Evolutionary conservation across 2,888 invertebrate species (phyloP).

Genomic region (Liopterus haemorrhoidalis): DNA sequence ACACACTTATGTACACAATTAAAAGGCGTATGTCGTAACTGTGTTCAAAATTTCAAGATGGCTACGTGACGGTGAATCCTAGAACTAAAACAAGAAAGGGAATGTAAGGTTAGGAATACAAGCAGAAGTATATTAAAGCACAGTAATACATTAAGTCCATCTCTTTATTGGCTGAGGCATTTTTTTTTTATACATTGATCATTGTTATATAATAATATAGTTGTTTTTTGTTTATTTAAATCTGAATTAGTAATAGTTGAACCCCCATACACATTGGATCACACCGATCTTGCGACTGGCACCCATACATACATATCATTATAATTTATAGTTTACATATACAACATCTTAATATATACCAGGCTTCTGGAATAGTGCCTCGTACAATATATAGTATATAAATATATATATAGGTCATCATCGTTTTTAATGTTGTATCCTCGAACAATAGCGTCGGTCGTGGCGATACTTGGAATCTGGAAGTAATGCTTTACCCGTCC

Average conservation of each 20-base stretch:
- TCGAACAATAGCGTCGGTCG: constrained; percentile 5
- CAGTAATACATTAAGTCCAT: constrained; percentile 41
- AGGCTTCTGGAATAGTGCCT: constrained; percentile 8
- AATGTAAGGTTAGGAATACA: neutral
- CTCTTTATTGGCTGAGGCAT: constrained; percentile 47
- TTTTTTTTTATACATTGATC: constrained; percentile 46
- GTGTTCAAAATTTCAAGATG: too few relatives aligned
- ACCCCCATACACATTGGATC: constrained; percentile 22
- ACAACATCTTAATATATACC: too few relatives aligned
- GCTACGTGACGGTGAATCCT: too few relatives aligned
- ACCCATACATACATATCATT: constrained; percentile 29
- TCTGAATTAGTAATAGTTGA: constrained; percentile 22
- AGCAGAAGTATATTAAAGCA: constrained; percentile 22
- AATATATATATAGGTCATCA: neutral
- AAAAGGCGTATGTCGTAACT: too few relatives aligned
- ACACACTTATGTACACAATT: too few relatives aligned
- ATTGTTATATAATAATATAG: constrained; percentile 45
- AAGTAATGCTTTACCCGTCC: too few relatives aligned
- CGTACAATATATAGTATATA: neutral
- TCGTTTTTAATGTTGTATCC: constrained; percentile 18
- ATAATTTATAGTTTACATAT: too few relatives aligned
- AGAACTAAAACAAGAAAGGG: too few relatives aligned
- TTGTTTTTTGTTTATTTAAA: constrained; percentile 31
- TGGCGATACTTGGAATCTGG: too few relatives aligned
- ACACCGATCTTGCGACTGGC: constrained; percentile 13